Base-by-base conservation (phyloP, 2,888 invertebrate genomes). In the Pilophorus perplexus region DNA sequence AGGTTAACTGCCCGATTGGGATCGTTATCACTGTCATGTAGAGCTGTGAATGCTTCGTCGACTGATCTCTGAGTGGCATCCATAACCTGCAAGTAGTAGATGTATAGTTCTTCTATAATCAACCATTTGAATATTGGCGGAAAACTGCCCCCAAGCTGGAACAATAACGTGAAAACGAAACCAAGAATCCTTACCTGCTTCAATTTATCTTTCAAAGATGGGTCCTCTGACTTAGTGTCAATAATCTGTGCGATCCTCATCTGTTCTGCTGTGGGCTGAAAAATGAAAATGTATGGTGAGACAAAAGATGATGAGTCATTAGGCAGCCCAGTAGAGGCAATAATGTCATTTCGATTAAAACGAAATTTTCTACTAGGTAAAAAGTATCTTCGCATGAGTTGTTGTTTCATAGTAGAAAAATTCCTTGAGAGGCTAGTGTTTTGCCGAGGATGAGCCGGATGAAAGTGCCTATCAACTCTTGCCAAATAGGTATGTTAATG, bases 1-100 rank as follows among this genome's bases (percentile, higher is more conserved):
- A 89, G 84, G 75, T 89, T 87, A 73, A 88, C 87, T 69, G 93
- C 95, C 75, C 84, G 84, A 73, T 88, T 86, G 76, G 90, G 80
- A 80, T 96, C 93, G 77, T 91, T 87, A 80, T 94, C 92, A 75
- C 90, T 89, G 81, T 96, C 95, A 77, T 94, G 90, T 67, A 97
- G 84, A 68, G 94, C 95, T 77, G 92, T 88, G 75, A 90, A 89
- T 64, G 91, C 93, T 79, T 93, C 92, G 77, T 94, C 94, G 77
- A 92, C 90, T 62, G 90, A 85, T 75, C 89, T 87, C 73, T 89
- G 86, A 65, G 95, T 94, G 83, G 93, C 86, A 77, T 94, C 94
- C 84, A 93, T 89, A 71, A 94, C 83, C 79, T 81, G 4, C 25
- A 3, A 18, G 44, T 16, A 14, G 14, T 42, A 44, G 2, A 10